These are phyloP conservation scores for Ochropleura plecta DNA, from an alignment of 2,888 invertebrate genomes.

Conservation along the genomic window DNA sequence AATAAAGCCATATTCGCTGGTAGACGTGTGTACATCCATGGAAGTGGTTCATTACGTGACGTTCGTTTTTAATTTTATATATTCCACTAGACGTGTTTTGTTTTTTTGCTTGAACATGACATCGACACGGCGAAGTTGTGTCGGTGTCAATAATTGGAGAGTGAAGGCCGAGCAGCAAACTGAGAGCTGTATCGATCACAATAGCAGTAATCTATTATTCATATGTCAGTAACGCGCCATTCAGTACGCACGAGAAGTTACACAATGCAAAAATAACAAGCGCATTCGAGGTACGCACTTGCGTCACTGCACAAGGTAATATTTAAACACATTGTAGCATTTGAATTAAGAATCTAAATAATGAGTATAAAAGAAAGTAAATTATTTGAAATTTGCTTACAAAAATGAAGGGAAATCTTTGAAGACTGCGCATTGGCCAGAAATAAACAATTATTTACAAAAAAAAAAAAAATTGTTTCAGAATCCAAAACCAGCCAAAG, in stretches of 20 bases:
- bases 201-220: conserved; percentile 66
- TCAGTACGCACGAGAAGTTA: conserved; percentile 64
- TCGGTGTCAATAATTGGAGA: conserved; percentile 57
- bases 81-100: conserved; percentile 42
- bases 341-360: conserved; percentile 19
- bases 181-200: conserved; percentile 66
- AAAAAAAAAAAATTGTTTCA: not conserved
- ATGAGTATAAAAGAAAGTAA: not conserved
- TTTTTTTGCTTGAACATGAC: conserved; percentile 42
- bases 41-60: conserved; percentile 79
- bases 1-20: conserved; percentile 81
- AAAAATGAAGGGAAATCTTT: not conserved
- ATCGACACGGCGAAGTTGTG: conserved; percentile 30
- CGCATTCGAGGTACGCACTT: conserved; percentile 72
- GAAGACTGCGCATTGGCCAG: not conserved
- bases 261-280: conserved; percentile 72
- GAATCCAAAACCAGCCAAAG: not conserved
- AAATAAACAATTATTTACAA: too few species aligned
- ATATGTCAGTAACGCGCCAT: conserved; percentile 55
- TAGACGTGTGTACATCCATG: conserved; percentile 68
- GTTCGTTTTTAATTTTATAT: conserved; percentile 64
- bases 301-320: conserved; percentile 66
- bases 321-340: conserved; percentile 17
- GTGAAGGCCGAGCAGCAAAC: conserved; percentile 61
- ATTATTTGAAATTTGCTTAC: not conserved